phyloP scores from a whole-genome alignment of 2,797 vertebrate species.

The Eulemur albifrons region DNA sequence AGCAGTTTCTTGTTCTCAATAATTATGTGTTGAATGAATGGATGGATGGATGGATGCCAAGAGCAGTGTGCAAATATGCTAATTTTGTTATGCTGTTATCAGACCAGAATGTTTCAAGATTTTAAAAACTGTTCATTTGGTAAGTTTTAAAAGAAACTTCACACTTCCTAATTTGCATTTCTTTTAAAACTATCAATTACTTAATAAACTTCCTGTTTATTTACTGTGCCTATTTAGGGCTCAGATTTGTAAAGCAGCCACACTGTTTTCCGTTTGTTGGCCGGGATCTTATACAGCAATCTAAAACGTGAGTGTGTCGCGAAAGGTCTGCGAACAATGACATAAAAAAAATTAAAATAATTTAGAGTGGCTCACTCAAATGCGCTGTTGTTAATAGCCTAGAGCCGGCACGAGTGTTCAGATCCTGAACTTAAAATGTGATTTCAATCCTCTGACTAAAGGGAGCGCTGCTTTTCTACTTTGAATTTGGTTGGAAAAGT shows the following conservation, averaged over 20 bases:
- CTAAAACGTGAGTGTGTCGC: not conserved
- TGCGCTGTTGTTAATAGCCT: not conserved
- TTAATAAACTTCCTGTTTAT: not conserved
- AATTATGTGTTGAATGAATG: not conserved
- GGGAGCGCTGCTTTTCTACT: not conserved
- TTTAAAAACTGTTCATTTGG: not conserved
- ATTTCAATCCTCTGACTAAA: not conserved
- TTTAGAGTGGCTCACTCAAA: not conserved
- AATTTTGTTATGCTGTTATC: not conserved
- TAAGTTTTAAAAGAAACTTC: not conserved
- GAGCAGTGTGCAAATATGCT: not conserved
- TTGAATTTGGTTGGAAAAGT: not conserved
- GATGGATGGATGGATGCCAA: not conserved
- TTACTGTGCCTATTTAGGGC: not conserved
- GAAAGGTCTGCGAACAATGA: not conserved
- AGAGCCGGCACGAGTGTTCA: fast-evolving
- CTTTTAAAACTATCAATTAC: not conserved
- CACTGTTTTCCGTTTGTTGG: not conserved
- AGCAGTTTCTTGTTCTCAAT: not conserved
- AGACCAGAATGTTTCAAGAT: not conserved
- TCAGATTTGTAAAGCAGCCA: not conserved
- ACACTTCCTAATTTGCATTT: not conserved
- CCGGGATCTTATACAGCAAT: not conserved
- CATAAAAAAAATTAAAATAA: not conserved
- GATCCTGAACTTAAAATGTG: not conserved